Evolutionary conservation across 1,140 invertebrate species (phyloP), one percentile per base, ranked within the genome.

Genomic region (Paraescarpia echinospica): DNA sequence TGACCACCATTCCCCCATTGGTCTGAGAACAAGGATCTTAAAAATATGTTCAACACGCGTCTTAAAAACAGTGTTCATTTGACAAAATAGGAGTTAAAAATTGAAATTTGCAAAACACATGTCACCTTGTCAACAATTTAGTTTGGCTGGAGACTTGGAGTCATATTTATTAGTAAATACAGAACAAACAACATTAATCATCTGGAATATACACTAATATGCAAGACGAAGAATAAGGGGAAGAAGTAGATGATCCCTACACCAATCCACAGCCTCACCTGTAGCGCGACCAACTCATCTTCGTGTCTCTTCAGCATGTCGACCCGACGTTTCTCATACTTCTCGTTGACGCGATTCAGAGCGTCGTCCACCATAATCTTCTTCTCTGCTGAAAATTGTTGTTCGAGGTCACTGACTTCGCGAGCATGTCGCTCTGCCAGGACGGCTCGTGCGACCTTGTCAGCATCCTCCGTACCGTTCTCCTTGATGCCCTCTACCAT

Each of bases 401-500:
- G 94, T 22, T 96, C 95, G 1, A 95, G 93, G 92, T 95, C 95
- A 27, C 92, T 92, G 94, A 95, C 59, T 93, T 96, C 95, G 94
- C 95, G 94, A 2, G 95, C 95, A 91, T 95, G 95, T 93, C 95
- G 93, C 77, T 94, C 94, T 33, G 95, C 95, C 33, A 96, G 94
- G 0, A 96, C 95, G 93, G 95, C 94, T 91, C 94, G 94, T 14
- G 95, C 94, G 18, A 96, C 95, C 92, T 95, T 95, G 92, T 95
- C 95, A 93, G 94, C 94, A 89, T 95, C 95, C 89, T 96, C 95
- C 35, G 93, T 92, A 12, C 95, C 95, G 93, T 96, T 96, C 92
- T 96, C 95, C 92, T 94, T 93, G 14, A 96, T 95, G 14, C 95
- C 95, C 91, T 95, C 95, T 90, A 94, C 94, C 31, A 96, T 96